Base-by-base conservation (phyloP, 1,140 invertebrate species). In the Cotesia glomerata region DNA sequence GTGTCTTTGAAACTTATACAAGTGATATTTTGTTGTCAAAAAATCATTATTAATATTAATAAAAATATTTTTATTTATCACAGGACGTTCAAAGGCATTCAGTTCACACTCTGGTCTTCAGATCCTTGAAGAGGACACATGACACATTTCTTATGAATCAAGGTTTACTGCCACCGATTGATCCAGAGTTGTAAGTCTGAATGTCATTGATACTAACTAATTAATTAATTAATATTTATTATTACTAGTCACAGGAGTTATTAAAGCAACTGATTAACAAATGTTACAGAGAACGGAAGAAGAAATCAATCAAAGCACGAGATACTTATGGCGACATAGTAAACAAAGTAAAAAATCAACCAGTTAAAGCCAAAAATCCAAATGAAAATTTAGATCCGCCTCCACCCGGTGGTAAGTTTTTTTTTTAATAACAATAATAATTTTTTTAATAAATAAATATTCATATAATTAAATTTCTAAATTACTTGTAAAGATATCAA, bases 131-230 rank as follows among this genome's bases (percentile, higher is more conserved):
- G 86, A 88, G 98, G 80, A 97, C 97, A 11, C 98, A 99, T 86
- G 98, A 99, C 87, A 96, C 98, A 92, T 99, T 99, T 86, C 85
- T 98, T 45, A 91, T 93, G 39, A 96, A 98, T 83, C 96, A 98
- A 84, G 93, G 93, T 58, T 89, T 91, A 68, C 86, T 98, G 54
- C 96, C 97, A n/a, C 92, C 95, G 75, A 87, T 93, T 7, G 94
- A 96, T 85, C 91, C 93, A 76, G 89, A 90, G 80, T 90, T 94
- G 94, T 96, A 89, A 92, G 93, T 91, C 79, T 16, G 64, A 58
- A 14, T 9, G 51, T 51, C 5, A 63, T 56, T 16, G 34, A 69
- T 32, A 69, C 49, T 34, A n/a, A 49, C 72, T 64, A 68, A 65
- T 14, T 45, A 56, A 45, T 73, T 14, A 49, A 67, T 61, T 64